Evolutionary conservation across 2,113 vertebrate genomes (phyloP), one percentile per base, ranked within the genome.

Genomic region (Scalopus aquaticus): DNA sequence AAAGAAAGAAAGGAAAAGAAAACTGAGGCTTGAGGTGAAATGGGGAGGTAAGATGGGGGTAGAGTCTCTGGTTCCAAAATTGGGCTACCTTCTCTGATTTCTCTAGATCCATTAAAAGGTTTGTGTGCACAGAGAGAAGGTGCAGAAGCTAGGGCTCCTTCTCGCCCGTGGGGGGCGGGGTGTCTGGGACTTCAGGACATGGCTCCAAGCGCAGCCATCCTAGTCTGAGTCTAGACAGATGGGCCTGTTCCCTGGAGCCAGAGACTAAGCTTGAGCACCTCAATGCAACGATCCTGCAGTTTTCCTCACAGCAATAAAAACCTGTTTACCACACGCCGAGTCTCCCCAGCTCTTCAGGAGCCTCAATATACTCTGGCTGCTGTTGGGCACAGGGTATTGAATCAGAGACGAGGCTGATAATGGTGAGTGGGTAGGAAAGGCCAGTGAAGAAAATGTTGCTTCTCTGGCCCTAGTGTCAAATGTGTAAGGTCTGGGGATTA

Each of bases 41-140:
- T 62, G 22, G 58, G 58, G 58, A 62, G 58, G 7, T 28, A 8
- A 28, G 19, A 42, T 84, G 84, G 54, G 39, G 32, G 20, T 35
- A 73, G 17, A 69, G 39, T 70, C 67, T 93, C 80, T 90, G 87
- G 60, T 74, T 81, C 62, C 24, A 24, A 54, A 69, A 49, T 67
- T 84, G 58, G 54, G 11, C 76, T 49, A 56, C 58, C 76, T 51
- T 58, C 42, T 88, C 81, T 85, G 56, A 37, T 78, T 69, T 56
- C 35, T 96, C 83, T 69, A 84, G 83, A 13, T 56, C 65, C 56
- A 65, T 86, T 85, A 49, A 89, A 93, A 91, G 74, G 7, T 77
- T 65, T 85, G 30, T 85, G 30, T 46, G 54, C 64, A 30, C 51
- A 9, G 42, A 26, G 62, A 73, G 46, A 64, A 42, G 62, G 20